phyloP scores from a whole-genome alignment of 64 coral and sea anemone species.

The Pocillopora damicornis region DNA sequence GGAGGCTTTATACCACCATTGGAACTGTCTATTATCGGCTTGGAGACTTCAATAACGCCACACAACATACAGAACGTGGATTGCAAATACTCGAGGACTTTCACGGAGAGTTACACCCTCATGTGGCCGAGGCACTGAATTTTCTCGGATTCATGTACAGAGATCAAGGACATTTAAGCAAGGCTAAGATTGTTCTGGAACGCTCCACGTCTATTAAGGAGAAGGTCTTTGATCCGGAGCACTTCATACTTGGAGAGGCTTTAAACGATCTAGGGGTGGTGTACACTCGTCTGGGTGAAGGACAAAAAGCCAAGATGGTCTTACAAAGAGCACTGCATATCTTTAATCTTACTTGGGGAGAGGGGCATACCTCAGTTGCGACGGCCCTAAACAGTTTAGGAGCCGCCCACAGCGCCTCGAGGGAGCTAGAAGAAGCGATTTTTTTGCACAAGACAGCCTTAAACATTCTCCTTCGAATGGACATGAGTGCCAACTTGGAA shows the following conservation, averaged over 20 bases:
- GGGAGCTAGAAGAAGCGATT: slow-evolving; percentile 26
- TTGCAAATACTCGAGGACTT: slow-evolving; percentile 59
- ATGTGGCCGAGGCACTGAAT: slow-evolving; percentile 75
- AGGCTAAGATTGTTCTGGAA: slow-evolving; percentile 58
- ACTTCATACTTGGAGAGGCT: slow-evolving; percentile 73
- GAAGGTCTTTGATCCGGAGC: slow-evolving; percentile 56
- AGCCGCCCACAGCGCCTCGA: slow-evolving; percentile 36
- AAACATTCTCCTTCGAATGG: slow-evolving; percentile 26
- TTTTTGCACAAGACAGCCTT: slow-evolving; percentile 51
- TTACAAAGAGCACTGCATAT: slow-evolving; percentile 48
- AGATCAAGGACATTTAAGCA: slow-evolving; percentile 59
- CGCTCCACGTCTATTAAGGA: slow-evolving; percentile 58
- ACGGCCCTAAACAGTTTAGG: slow-evolving; percentile 68
- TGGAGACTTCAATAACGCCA: slow-evolving; percentile 51
- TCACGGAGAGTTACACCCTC: slow-evolving; percentile 65
- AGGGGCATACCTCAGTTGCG: slow-evolving; percentile 43
- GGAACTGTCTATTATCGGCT: slow-evolving; percentile 66
- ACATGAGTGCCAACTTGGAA: background rate
- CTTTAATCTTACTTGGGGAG: slow-evolving; percentile 64
- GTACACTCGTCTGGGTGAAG: slow-evolving; percentile 53
- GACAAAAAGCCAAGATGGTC: slow-evolving; percentile 34
- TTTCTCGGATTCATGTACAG: slow-evolving; percentile 86
- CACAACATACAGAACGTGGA: slow-evolving; percentile 50
- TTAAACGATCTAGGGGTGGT: slow-evolving; percentile 72
- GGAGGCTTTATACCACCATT: slow-evolving; percentile 59